These are phyloP conservation scores for Paratilapia polleni DNA, from an alignment of 2,113 vertebrate species.

Conservation along the genomic window DNA sequence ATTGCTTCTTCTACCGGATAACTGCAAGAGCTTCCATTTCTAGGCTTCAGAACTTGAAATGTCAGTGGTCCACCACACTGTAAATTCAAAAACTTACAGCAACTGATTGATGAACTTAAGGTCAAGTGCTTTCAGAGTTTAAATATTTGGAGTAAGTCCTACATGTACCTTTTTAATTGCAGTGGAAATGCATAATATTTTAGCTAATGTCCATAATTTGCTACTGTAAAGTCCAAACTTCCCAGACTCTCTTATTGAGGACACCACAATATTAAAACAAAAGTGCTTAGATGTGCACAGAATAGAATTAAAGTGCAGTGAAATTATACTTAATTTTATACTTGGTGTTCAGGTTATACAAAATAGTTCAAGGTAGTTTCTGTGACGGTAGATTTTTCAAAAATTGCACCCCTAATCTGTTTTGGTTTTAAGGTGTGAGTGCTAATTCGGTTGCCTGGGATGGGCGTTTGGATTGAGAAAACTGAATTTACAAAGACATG, in stretches of 20 bases:
- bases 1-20: not conserved
- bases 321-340: too few relatives aligned
- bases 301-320: not conserved
- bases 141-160: not conserved
- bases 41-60: not conserved
- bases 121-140: not conserved
- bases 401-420: not conserved
- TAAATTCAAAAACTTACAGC: not conserved
- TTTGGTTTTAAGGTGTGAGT: not conserved
- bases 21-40: not conserved
- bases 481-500: slow-evolving; percentile 22
- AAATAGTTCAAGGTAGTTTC: too few relatives aligned
- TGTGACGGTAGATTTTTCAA: too few relatives aligned
- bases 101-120: not conserved
- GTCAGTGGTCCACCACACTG: not conserved
- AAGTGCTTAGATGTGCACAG: not conserved
- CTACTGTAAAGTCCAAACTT: not conserved
- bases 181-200: not conserved
- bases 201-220: not conserved
- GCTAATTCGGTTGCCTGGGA: not conserved
- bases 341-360: too few relatives aligned
- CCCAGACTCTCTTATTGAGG: not conserved
- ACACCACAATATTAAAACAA: not conserved
- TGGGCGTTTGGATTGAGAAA: not conserved
- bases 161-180: not conserved